These are phyloP conservation scores for Dynastes grantii DNA, from an alignment of 2,888 invertebrate species.

Conservation along the genomic window DNA sequence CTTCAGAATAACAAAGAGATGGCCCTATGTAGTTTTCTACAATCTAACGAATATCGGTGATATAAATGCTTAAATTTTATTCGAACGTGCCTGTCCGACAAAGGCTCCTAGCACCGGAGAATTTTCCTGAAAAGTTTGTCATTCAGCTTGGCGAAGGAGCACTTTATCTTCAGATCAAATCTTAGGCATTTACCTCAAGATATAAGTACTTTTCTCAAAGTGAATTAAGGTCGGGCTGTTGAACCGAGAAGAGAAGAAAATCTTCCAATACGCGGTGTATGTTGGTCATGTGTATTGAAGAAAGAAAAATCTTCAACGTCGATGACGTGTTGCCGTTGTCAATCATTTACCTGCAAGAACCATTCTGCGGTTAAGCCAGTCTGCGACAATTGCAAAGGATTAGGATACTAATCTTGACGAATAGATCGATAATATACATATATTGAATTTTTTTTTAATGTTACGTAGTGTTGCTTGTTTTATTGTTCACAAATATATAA, in stretches of 20 bases:
- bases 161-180: neutral
- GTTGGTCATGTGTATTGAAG: constrained; percentile 42
- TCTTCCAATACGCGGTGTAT: constrained; percentile 18
- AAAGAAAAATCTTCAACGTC: neutral
- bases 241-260: too few relatives aligned
- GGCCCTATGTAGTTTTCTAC: neutral
- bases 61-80: neutral
- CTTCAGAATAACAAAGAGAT: constrained; percentile 39
- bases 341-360: neutral
- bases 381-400: neutral
- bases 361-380: constrained; percentile 10
- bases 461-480: neutral
- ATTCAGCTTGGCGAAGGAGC: neutral
- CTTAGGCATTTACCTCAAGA: constrained; percentile 14
- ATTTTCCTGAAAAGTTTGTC: neutral
- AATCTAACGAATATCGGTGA: too few relatives aligned
- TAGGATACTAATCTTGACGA: neutral
- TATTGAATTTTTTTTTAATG: neutral
- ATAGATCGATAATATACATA: neutral
- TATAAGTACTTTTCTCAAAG: neutral
- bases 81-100: constrained; percentile 34
- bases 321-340: neutral
- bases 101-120: constrained; percentile 49
- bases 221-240: too few relatives aligned
- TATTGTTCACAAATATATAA: neutral